Percentiles rank a stretch among this genome's conserved stretches.
These are phyloP conservation scores for Sialia sialis DNA, from an alignment of 2,113 vertebrate species.

Conservation along the genomic window DNA sequence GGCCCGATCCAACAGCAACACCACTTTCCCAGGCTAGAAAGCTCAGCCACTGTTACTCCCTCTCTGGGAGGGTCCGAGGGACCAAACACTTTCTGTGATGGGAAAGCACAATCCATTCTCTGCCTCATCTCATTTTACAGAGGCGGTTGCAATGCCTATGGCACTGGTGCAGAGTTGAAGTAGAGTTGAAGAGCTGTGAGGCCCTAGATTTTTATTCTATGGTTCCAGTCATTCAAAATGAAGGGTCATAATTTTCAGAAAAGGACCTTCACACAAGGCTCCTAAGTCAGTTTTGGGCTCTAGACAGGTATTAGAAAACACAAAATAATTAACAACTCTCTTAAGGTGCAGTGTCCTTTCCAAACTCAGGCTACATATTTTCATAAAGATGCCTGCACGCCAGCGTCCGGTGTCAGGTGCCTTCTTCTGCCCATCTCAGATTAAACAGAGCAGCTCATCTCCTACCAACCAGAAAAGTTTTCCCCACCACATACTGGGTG, in stretches of 20 bases:
- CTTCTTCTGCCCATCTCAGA: background rate
- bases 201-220: background rate
- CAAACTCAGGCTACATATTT: background rate
- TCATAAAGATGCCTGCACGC: background rate
- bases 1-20: background rate
- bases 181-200: background rate
- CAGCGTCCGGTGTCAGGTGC: background rate
- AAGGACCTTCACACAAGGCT: background rate
- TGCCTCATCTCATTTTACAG: background rate
- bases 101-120: background rate
- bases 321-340: background rate
- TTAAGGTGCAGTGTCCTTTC: background rate
- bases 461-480: background rate
- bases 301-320: background rate
- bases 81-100: background rate
- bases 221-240: background rate
- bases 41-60: accelerated
- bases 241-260: background rate
- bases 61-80: background rate
- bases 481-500: background rate
- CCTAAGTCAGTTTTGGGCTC: background rate
- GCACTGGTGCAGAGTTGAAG: background rate
- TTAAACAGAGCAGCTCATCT: background rate
- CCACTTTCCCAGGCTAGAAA: background rate
- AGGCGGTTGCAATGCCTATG: background rate